A percentile compares a stretch with the other conserved stretches of the same genome.
Conservation (phyloP, 92 coral and sea anemone genomes). For the Meandrina meandrites region DNA sequence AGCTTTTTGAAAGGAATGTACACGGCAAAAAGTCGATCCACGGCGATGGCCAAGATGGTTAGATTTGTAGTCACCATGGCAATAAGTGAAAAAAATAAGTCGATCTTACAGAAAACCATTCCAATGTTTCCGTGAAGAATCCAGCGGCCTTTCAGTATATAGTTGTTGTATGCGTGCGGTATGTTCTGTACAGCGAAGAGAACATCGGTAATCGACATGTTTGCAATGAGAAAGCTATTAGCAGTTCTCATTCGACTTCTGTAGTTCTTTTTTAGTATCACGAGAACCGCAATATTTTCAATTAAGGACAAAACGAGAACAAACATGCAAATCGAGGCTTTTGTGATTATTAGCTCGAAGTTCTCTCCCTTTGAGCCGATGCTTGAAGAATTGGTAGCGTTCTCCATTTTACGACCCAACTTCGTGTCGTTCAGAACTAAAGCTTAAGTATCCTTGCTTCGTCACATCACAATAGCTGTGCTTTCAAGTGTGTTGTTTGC, state of each 20-base stretch:
- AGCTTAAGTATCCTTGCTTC: too few species aligned
- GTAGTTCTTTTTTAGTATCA: constrained; percentile 1
- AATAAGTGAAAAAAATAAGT: constrained; percentile 19
- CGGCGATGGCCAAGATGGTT: constrained; percentile 38
- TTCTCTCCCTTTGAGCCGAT: too few species aligned
- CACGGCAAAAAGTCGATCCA: constrained; percentile 23
- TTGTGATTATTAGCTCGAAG: too few species aligned
- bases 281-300: constrained; percentile 23
- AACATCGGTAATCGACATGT: constrained; percentile 39
- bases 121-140: constrained; percentile 28
- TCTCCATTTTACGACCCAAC: too few species aligned
- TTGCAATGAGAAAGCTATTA: constrained; percentile 36
- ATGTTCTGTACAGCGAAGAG: constrained; percentile 39
- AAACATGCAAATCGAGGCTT: constrained; percentile 31
- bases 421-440: too few species aligned
- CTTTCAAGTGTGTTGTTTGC: too few species aligned
- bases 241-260: constrained; percentile 3
- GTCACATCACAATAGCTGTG: too few species aligned
- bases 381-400: too few species aligned
- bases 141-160: constrained; percentile 31
- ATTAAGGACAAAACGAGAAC: constrained; percentile 15
- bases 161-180: constrained; percentile 20
- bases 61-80: constrained; percentile 33
- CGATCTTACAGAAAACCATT: constrained; percentile 29
- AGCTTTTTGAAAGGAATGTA: constrained; percentile 17